Evolutionary conservation across 2,888 invertebrate species (phyloP).

Genomic region (Fissipunctia ypsillon): DNA sequence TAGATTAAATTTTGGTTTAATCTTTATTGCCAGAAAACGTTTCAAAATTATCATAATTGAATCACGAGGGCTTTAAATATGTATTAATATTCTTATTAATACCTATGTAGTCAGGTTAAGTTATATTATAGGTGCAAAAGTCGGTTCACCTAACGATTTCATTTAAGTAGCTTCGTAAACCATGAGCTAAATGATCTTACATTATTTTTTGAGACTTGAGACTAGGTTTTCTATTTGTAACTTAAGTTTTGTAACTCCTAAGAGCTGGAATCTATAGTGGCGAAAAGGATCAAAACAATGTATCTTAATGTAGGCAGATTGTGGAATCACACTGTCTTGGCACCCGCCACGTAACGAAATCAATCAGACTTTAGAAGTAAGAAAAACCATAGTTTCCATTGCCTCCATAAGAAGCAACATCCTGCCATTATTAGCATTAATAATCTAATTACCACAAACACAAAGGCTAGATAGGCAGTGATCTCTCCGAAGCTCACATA

Average conservation of each 20-base stretch:
- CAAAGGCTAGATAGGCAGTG: constrained; percentile 37
- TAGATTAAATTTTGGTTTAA: background rate
- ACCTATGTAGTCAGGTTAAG: background rate
- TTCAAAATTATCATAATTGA: background rate
- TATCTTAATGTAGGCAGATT: background rate
- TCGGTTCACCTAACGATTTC: background rate
- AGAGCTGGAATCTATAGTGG: too few species aligned
- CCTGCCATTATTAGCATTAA: background rate
- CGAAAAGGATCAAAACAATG: background rate
- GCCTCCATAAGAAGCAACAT: background rate
- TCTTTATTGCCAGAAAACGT: background rate
- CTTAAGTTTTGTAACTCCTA: background rate
- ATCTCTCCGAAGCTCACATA: constrained; percentile 48
- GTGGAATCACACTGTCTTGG: too few species aligned
- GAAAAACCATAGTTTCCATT: background rate
- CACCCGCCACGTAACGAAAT: background rate
- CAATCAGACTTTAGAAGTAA: background rate
- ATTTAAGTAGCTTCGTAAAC: background rate
- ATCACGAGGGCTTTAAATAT: background rate
- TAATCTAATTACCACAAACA: constrained; percentile 42
- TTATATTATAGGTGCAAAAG: background rate
- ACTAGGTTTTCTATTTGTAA: background rate
- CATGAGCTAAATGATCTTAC: background rate
- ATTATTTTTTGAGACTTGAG: background rate
- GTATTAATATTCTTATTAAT: background rate